phyloP scores from a whole-genome alignment of 2,888 invertebrate genomes.

The Macrosoma leucophasiata region DNA sequence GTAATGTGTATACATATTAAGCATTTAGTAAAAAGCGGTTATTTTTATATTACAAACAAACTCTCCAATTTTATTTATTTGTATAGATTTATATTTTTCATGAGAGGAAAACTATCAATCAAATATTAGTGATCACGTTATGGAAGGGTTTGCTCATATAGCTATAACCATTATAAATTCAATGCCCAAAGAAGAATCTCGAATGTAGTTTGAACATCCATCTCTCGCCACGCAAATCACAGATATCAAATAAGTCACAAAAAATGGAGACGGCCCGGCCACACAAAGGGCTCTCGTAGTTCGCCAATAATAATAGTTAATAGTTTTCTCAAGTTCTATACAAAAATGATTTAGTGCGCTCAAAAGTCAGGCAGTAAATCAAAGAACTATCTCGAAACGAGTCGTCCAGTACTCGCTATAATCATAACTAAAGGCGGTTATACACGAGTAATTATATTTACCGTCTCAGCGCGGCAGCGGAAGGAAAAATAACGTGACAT shows the following conservation, averaged over 20 bases:
- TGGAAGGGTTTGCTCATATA: no score
- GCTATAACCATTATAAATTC: no score
- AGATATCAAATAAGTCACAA: constrained; percentile 44
- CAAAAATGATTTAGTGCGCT: constrained; percentile 68
- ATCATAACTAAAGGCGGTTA: no score
- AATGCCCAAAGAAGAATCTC: no score
- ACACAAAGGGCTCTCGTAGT: constrained; percentile 56
- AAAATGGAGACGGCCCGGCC: constrained; percentile 41
- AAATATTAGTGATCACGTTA: no score
- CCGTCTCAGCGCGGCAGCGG: no score
- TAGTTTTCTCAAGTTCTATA: constrained; percentile 72
- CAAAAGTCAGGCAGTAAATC: constrained; percentile 71
- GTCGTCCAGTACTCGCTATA: constrained; percentile 50
- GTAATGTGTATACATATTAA: no score
- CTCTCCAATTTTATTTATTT: no score
- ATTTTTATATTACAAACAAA: no score
- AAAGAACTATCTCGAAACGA: constrained; percentile 51
- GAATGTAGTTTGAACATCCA: constrained; percentile 34
- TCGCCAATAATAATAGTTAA: constrained; percentile 70
- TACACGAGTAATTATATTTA: no score
- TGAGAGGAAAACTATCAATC: constrained; percentile 1
- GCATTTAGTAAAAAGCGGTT: no score
- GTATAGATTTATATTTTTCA: not conserved
- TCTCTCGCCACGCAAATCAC: constrained; percentile 56
- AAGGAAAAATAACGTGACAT: no score